Evolutionary conservation across 2,113 vertebrate genomes (phyloP), one percentile per base, ranked within the genome.

Genomic region (Salvelinus namaycush): DNA sequence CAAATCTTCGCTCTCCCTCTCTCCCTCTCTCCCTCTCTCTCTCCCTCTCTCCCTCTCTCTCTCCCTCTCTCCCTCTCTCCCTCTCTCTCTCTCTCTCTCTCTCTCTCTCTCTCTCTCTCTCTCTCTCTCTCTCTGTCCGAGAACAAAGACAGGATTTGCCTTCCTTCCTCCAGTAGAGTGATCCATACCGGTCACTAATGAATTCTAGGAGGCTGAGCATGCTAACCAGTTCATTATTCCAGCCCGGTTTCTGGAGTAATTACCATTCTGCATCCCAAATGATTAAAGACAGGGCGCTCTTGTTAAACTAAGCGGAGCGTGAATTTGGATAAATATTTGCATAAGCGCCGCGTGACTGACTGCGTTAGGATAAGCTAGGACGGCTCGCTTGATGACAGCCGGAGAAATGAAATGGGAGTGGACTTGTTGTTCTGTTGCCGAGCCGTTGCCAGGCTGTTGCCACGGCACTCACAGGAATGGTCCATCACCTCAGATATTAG

Each of bases 201-300:
- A 87, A 91, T 89, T 90, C 84, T 89, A 90, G 86, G 87, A 90
- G 90, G 89, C 85, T 89, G 88, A 87, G 90, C 87, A 86, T 88
- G 85, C 84, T 92, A 93, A 90, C 86, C 34, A 87, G 87, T 91
- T 91, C 84, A 91, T 93, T 92, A 90, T 90, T 88, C 79, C 89
- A 73, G 83, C 83, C 74, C 62, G 74, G 9, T 77, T 90, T 88
- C 76, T 81, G 51, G 83, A 87, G 76, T 91, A 91, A 94, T 92
- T 91, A 90, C 84, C 89, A 86, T 91, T 92, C 89, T 87, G 89
- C 86, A 89, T 91, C 88, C 82, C 76, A 87, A 90, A 82, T 83
- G 77, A 76, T 90, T 86, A 76, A 88, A 84, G 81, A 86, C 84
- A 44, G 39, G 39, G 39, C n/a, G 20, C 88, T 86, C 82, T 82